phyloP scores from a whole-genome alignment of 2,113 vertebrate species.

The Arizona elegans region DNA sequence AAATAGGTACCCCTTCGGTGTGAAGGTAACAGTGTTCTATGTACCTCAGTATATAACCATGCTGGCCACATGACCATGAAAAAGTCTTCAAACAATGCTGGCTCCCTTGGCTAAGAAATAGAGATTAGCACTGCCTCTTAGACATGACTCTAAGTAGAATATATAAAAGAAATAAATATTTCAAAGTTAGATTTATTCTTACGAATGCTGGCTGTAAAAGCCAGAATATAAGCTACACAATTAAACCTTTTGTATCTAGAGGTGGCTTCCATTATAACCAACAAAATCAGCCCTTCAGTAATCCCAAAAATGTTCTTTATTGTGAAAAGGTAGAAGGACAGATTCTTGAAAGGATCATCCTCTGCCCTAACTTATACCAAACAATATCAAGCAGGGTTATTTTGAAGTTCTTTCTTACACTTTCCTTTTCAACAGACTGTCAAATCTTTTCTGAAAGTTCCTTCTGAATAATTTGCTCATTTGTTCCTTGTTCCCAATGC shows the following conservation, averaged over 20 bases:
- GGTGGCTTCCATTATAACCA: not conserved
- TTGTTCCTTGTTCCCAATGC: not conserved
- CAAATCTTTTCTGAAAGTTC: not conserved
- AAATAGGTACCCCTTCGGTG: not conserved
- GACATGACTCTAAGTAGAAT: not conserved
- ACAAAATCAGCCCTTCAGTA: not conserved
- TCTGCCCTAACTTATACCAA: not conserved
- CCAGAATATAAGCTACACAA: not conserved
- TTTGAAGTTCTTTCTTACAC: not conserved
- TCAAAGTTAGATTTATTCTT: slow-evolving; percentile 43
- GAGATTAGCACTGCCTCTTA: not conserved
- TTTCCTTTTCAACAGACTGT: not conserved
- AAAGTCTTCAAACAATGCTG: not conserved
- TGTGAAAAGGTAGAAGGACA: not conserved
- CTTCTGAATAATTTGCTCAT: not conserved
- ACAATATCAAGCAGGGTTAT: not conserved
- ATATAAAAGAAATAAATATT: not conserved
- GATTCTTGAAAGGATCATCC: not conserved
- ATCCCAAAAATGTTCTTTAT: not conserved
- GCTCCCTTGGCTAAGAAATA: not conserved
- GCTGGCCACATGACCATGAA: not conserved
- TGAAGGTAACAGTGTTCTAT: not conserved
- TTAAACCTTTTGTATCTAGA: not conserved
- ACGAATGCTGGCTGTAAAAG: slow-evolving; percentile 11
- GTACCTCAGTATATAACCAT: not conserved